Evolutionary conservation across 2,113 vertebrate genomes (phyloP), one percentile per base, ranked within the genome.

Genomic region (Oryzias melastigma): DNA sequence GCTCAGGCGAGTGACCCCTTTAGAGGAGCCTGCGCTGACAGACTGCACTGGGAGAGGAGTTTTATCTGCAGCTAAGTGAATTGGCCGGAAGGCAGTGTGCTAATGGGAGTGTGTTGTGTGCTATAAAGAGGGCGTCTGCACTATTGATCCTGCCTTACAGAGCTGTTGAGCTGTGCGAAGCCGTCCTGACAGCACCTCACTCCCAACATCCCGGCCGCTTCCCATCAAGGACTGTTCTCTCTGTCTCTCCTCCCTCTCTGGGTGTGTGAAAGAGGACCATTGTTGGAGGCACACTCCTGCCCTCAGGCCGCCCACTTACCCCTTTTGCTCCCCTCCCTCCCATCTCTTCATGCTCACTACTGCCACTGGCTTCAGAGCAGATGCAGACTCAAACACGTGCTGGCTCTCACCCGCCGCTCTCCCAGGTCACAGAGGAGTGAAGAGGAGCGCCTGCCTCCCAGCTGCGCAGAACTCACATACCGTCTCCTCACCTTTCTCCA

Each of bases 281-380:
- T 97, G 95, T 98, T 86, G 20, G 42, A 92, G 92, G 87, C 94
- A 91, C 95, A 92, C 93, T 93, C 89, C 85, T 87, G 87, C 90
- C 91, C 88, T 88, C 80, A 91, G 91, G 91, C 91, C 86, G 89
- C 88, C 87, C 83, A 81, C 92, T 22, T 85, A 42, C 86, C 85
- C 83, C 84, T 91, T 86, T 91, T 82, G 62, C 62, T 57, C 10
- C 35, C 35, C 35, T 8, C 35, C 25, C 58, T 56, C 57, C 58
- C 52, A 48, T 47, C 76, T 82, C 56, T 27, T 70, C 75, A 73
- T 40, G 65, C 75, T 82, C 43, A 25, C 58, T 60, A 53, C 78
- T 64, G 75, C 62, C 17, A 49, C 75, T 65, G 55, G 52, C 65
- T 63, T 68, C 90, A 88, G 91, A 92, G 91, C 89, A 93, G 89